Evolutionary conservation across 1,140 invertebrate genomes (phyloP).

Genomic region (Tetraneura akinire): DNA sequence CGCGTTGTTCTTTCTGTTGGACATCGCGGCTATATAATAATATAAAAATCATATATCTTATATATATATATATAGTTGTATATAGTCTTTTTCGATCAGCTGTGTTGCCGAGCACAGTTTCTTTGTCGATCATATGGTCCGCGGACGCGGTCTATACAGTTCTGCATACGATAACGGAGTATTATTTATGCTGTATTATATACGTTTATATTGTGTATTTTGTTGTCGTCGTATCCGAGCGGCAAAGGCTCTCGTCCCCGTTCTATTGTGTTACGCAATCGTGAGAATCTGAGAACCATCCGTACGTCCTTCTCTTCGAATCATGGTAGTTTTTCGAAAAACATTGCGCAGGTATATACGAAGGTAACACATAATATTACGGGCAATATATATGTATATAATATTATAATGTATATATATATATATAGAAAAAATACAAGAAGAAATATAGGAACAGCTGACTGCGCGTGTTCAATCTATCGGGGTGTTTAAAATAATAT

Average conservation of each 20-base stretch:
- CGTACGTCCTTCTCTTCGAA: not conserved
- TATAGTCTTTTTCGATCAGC: not conserved
- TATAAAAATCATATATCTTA: too few species aligned
- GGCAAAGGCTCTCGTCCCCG: not conserved
- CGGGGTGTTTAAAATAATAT: not conserved
- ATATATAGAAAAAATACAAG: not conserved
- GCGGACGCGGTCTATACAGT: not conserved
- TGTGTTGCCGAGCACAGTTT: not conserved
- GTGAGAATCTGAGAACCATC: constrained; percentile 16
- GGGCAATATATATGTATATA: not conserved
- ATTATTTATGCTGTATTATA: too few species aligned
- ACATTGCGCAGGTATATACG: too few species aligned
- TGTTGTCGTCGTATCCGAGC: not conserved
- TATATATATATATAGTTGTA: too few species aligned
- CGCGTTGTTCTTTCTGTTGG: not conserved
- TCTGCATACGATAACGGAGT: constrained; percentile 11
- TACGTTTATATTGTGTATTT: too few species aligned
- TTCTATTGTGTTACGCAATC: constrained; percentile 34
- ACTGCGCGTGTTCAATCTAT: constrained; percentile 4
- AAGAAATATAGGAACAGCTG: constrained; percentile 34
- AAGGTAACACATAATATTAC: not conserved
- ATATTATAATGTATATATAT: not conserved
- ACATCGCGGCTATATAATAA: too few species aligned
- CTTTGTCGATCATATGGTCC: not conserved
- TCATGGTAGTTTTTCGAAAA: too few species aligned